Conservation (phyloP, 2,888 invertebrate species). For the Teleiodes luculella region DNA sequence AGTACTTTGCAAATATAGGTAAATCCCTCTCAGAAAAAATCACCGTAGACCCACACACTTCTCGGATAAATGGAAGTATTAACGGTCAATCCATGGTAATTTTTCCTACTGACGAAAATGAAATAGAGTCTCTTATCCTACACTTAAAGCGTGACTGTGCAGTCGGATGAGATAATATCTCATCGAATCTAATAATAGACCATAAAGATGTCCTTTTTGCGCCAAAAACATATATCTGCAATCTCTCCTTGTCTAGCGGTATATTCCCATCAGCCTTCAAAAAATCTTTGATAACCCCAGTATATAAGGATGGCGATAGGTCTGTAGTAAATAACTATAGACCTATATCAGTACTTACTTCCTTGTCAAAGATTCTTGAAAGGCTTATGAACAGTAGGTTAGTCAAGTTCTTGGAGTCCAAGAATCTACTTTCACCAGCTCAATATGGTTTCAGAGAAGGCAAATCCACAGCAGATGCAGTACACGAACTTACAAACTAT, state of each 20-base stretch:
- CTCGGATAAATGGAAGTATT: background rate
- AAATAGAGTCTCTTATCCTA: background rate
- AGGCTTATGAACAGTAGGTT: background rate
- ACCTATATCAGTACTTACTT: too few relatives aligned
- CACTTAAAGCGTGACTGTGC: background rate
- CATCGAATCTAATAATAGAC: background rate
- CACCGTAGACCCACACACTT: background rate
- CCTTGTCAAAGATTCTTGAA: too few relatives aligned
- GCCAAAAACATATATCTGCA: background rate
- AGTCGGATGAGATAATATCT: constrained; percentile 2
- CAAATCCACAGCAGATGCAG: background rate
- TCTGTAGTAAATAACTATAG: too few relatives aligned
- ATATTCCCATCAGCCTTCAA: too few relatives aligned
- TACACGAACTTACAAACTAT: too few relatives aligned
- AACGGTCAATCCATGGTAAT: background rate
- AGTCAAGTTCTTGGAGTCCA: background rate
- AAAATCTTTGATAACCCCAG: background rate
- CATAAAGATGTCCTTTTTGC: background rate
- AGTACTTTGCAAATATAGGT: background rate
- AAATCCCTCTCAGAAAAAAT: background rate
- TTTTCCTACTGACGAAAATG: background rate
- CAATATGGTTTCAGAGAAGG: background rate
- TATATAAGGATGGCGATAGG: too few relatives aligned
- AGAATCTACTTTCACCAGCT: background rate
- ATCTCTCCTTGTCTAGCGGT: background rate